Conservation (phyloP, 2,113 vertebrate genomes). For the Syrrhaptes paradoxus region DNA sequence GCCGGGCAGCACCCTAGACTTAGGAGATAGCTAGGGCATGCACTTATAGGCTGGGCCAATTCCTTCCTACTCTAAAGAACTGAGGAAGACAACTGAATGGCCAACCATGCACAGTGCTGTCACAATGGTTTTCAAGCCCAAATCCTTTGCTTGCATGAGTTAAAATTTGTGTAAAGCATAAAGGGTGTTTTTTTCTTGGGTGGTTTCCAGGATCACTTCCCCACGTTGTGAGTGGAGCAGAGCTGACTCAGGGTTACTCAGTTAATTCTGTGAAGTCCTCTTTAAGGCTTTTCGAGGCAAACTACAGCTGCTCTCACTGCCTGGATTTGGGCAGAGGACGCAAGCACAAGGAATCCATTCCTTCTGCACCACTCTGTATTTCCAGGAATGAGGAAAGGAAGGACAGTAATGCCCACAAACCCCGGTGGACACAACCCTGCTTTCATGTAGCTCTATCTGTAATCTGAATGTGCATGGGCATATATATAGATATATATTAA, state of each 20-base stretch:
- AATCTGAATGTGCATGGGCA: neutral
- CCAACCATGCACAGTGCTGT: neutral
- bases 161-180: neutral
- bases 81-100: neutral
- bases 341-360: neutral
- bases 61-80: neutral
- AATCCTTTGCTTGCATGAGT: neutral
- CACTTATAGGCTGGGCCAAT: neutral
- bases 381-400: neutral
- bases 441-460: neutral
- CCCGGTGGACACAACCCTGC: fast-evolving
- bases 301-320: neutral
- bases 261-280: neutral
- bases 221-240: neutral
- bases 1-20: neutral
- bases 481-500: neutral
- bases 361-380: neutral
- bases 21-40: neutral
- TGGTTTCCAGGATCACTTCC: neutral
- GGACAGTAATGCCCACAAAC: neutral
- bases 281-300: neutral
- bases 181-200: fast-evolving
- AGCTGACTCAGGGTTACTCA: neutral
- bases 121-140: neutral
- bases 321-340: neutral